Conservation (phyloP, 2,797 vertebrate genomes). For the Platalea minor region DNA sequence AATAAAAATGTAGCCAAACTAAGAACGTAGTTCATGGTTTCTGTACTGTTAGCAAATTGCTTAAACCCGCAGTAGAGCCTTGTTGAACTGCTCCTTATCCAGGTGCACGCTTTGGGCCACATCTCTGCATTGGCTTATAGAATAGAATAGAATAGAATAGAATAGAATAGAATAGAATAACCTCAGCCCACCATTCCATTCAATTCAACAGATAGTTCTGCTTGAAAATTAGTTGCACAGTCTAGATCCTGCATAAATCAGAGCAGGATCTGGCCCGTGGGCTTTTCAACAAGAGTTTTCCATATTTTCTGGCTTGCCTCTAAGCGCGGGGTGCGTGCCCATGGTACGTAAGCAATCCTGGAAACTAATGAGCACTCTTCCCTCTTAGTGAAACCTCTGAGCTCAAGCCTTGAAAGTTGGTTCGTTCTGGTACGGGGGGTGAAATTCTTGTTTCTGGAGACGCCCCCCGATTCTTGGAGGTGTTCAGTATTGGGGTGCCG, state of each 20-base stretch:
- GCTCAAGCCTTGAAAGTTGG: background rate
- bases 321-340: rapidly evolving
- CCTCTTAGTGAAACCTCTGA: background rate
- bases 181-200: background rate
- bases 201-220: background rate
- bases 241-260: background rate
- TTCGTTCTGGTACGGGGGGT: background rate
- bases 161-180: background rate
- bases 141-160: background rate
- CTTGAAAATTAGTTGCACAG: background rate
- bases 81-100: background rate
- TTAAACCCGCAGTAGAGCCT: background rate
- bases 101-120: background rate
- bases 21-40: slow-evolving; percentile 77
- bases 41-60: slow-evolving; percentile 47
- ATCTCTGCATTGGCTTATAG: background rate
- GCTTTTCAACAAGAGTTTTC: background rate
- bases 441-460: background rate
- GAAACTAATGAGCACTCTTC: background rate
- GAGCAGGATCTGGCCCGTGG: background rate
- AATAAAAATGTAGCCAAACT: slow-evolving; percentile 99
- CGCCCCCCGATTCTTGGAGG: background rate
- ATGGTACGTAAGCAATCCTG: rapidly evolving
- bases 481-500: background rate
- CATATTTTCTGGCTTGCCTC: background rate